These are phyloP conservation scores for Manduca sexta DNA, from an alignment of 1,140 invertebrate genomes.

Conservation along the genomic window DNA sequence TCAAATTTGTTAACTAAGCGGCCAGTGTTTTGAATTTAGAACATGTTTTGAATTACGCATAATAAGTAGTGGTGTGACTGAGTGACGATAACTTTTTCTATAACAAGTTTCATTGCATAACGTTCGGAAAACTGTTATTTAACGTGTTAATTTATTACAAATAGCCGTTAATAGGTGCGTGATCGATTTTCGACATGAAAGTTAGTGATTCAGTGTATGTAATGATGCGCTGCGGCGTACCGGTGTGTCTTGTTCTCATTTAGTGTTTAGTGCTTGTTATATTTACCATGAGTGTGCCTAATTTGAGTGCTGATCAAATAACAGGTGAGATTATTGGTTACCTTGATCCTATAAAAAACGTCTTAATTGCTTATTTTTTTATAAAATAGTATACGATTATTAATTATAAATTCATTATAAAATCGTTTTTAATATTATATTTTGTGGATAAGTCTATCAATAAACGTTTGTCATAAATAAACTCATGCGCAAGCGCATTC, in stretches of 20 bases:
- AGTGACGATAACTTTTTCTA: neutral
- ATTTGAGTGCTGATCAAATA: constrained; percentile 60
- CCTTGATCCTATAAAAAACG: too few species aligned
- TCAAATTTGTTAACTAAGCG: too few species aligned
- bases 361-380: too few species aligned
- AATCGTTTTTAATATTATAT: too few species aligned
- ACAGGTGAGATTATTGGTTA: constrained; percentile 38
- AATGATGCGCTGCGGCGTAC: constrained; percentile 31
- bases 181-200: constrained; percentile 45
- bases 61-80: too few species aligned
- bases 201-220: constrained; percentile 51
- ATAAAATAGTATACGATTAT: too few species aligned
- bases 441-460: too few species aligned
- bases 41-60: too few species aligned
- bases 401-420: too few species aligned
- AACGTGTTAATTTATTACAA: constrained; percentile 40
- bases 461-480: too few species aligned
- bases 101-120: constrained; percentile 28
- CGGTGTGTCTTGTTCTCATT: constrained; percentile 22
- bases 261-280: constrained; percentile 42
- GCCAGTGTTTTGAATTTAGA: constrained; percentile 5
- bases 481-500: too few species aligned
- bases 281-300: constrained; percentile 58
- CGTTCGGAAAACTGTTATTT: constrained; percentile 23
- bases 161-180: constrained; percentile 29